Conservation (phyloP, 2,113 vertebrate species). For the Abramis brama region DNA sequence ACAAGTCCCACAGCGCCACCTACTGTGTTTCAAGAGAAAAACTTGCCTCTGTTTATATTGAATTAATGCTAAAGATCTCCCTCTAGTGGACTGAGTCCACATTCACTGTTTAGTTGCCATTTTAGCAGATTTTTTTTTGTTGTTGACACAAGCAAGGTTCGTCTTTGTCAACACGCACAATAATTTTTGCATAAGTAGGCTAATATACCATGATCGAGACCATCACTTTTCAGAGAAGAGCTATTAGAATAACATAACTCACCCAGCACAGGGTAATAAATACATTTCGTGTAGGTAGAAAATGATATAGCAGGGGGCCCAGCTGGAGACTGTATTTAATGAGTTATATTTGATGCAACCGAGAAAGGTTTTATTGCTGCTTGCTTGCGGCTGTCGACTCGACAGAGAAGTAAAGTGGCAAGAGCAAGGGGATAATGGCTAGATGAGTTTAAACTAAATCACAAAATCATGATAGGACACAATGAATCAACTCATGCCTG, state of each 20-base stretch:
- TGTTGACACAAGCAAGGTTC: neutral
- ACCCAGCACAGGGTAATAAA: neutral
- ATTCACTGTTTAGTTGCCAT: neutral
- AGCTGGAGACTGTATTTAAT: constrained; percentile 23
- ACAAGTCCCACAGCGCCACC: constrained; percentile 13
- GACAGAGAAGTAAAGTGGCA: neutral
- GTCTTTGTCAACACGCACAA: neutral
- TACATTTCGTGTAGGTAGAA: neutral
- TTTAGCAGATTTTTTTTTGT: neutral
- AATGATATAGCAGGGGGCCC: neutral
- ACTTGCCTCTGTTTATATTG: neutral
- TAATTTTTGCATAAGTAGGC: too few species aligned
- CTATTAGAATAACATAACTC: neutral
- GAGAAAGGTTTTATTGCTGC: neutral
- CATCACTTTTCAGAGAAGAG: neutral
- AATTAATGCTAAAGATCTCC: constrained; percentile 15
- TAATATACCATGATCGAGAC: neutral
- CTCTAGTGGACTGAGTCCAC: constrained; percentile 27
- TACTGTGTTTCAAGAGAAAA: neutral
- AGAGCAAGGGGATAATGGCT: constrained; percentile 18
- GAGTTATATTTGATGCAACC: neutral
- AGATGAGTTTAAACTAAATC: neutral
- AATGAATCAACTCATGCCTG: neutral
- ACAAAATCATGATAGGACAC: neutral
- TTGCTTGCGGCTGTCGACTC: neutral